Percentiles rank a stretch among this genome's conserved stretches.
These are phyloP conservation scores for Drosophila monieri DNA, from an alignment of 2,888 invertebrate genomes.

Conservation along the genomic window DNA sequence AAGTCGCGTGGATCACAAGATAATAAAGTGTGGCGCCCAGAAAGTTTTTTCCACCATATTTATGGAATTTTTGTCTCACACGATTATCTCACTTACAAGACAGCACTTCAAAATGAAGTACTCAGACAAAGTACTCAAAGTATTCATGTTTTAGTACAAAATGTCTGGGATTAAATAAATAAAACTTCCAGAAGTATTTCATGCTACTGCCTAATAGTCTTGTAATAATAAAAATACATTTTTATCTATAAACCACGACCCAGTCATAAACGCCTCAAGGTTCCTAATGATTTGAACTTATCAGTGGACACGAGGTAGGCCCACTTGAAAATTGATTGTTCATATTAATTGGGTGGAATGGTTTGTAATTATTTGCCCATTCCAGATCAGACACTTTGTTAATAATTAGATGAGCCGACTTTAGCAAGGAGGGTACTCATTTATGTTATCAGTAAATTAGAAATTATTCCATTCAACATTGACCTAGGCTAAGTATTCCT, in stretches of 20 bases:
- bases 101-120: not conserved
- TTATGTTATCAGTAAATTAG: not conserved
- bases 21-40: slow-evolving; percentile 1
- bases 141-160: not conserved
- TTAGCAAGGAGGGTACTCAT: not conserved
- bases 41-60: not conserved
- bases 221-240: not conserved
- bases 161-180: not conserved
- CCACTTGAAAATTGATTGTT: slow-evolving; percentile 28
- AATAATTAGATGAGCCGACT: slow-evolving; percentile 12
- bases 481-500: slow-evolving; percentile 25
- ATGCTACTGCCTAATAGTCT: not conserved
- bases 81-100: not conserved
- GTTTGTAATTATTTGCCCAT: slow-evolving; percentile 19
- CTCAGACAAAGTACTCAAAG: not conserved
- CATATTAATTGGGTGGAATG: slow-evolving; percentile 26
- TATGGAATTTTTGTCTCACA: not conserved
- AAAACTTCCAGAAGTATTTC: not conserved
- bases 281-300: slow-evolving; percentile 12
- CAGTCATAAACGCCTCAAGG: slow-evolving; percentile 8
- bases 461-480: slow-evolving; percentile 12
- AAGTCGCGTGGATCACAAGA: not conserved
- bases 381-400: slow-evolving; percentile 9
- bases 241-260: not conserved
- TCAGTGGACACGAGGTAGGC: slow-evolving; percentile 24